These are phyloP conservation scores for Myanophis thanlyinensis DNA, from an alignment of 2,113 vertebrate genomes.

Conservation along the genomic window DNA sequence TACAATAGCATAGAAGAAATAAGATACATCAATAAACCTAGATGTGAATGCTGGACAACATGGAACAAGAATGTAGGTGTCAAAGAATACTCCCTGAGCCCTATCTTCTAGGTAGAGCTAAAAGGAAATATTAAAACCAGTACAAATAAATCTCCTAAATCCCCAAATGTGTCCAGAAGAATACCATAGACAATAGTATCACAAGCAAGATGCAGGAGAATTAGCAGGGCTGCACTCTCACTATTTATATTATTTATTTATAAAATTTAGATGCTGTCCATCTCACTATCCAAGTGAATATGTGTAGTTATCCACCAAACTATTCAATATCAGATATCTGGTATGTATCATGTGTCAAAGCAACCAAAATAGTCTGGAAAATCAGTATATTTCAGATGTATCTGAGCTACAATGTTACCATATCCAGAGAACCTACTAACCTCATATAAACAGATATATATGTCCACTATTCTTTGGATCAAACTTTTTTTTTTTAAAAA, in stretches of 20 bases:
- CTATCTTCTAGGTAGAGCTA: background rate
- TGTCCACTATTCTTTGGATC: background rate
- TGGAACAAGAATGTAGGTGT: background rate
- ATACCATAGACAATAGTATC: background rate
- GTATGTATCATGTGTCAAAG: background rate
- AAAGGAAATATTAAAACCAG: background rate
- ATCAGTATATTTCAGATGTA: background rate
- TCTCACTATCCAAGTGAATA: background rate
- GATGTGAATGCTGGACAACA: background rate
- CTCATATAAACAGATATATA: background rate
- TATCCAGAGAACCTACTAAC: background rate
- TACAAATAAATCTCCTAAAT: background rate
- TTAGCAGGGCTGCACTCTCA: background rate
- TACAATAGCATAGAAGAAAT: background rate
- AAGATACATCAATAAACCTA: background rate
- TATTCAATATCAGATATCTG: background rate
- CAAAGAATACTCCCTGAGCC: background rate
- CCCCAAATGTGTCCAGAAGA: background rate
- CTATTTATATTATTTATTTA: background rate
- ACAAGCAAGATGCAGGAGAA: background rate
- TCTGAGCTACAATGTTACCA: background rate
- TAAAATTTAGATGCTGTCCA: background rate
- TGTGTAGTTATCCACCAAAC: background rate
- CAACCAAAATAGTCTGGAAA: background rate
- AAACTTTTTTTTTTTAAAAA: background rate